Percentiles rank a stretch among this genome's conserved stretches.
Conservation (phyloP, 2,113 vertebrate species). For the Ciconia stormi region DNA sequence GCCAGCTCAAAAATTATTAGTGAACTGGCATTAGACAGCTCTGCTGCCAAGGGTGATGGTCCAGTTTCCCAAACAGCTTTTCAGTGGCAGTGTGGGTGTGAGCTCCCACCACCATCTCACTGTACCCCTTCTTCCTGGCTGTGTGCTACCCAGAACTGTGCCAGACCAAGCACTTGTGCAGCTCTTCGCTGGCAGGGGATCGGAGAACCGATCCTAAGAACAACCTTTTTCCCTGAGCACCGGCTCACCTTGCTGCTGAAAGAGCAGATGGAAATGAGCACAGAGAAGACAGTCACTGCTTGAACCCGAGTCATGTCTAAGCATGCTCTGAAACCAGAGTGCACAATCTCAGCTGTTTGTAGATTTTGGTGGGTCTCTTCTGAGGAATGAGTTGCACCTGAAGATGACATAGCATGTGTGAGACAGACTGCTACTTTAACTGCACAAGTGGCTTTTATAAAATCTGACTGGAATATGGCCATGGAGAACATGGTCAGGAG, state of each 20-base stretch:
- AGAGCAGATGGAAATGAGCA: neutral
- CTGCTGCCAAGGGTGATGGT: neutral
- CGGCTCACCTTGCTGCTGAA: neutral
- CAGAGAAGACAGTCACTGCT: neutral
- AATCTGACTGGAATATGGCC: neutral
- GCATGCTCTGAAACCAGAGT: neutral
- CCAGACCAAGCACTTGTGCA: neutral
- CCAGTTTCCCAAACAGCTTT: neutral
- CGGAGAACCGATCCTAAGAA: neutral
- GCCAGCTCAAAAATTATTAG: neutral
- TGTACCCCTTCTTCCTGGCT: neutral
- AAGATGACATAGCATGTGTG: neutral
- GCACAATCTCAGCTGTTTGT: neutral
- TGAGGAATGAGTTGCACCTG: neutral
- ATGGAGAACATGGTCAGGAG: neutral
- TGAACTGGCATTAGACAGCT: fast-evolving
- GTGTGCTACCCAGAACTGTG: neutral
- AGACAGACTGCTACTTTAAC: neutral
- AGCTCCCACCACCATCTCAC: fast-evolving
- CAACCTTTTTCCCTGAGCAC: neutral
- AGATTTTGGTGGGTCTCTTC: neutral
- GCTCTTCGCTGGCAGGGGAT: neutral
- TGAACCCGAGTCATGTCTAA: fast-evolving
- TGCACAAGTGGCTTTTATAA: neutral
- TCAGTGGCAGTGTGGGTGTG: neutral